phyloP scores from a whole-genome alignment of 92 coral and sea anemone species.

The Nematostella vectensis region DNA sequence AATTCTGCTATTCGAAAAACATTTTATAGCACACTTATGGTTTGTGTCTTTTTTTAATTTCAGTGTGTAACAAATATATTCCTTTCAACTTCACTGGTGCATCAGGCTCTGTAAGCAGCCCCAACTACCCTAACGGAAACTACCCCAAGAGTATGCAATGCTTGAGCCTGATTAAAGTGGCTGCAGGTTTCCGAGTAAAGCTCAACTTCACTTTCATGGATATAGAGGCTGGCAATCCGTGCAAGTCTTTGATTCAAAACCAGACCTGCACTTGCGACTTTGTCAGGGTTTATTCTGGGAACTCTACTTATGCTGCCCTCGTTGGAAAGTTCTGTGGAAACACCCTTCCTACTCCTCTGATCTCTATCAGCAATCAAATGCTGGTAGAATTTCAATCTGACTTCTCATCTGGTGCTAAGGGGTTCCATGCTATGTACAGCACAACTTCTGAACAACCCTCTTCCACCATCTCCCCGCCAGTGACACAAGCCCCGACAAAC shows the following conservation, averaged over 20 bases:
- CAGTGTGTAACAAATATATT: too few species aligned
- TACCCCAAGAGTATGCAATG: conserved; percentile 3
- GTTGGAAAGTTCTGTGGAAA: conserved; percentile 6
- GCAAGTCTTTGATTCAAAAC: not conserved
- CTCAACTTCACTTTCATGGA: conserved; percentile 10
- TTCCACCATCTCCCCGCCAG: not conserved
- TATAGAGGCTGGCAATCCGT: not conserved
- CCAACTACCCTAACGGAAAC: conserved; percentile 8
- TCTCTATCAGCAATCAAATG: conserved; percentile 14
- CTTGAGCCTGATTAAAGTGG: conserved; percentile 1
- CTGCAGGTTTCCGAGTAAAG: conserved; percentile 3
- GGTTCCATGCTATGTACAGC: conserved; percentile 4
- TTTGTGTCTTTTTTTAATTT: too few species aligned
- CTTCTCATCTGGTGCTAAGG: not conserved
- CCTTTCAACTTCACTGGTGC: conserved; percentile 3
- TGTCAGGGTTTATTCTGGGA: conserved; percentile 10
- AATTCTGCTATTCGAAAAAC: too few species aligned
- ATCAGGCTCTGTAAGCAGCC: conserved; percentile 3
- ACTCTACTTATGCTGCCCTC: not conserved
- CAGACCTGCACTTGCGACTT: conserved; percentile 9
- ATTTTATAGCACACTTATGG: too few species aligned
- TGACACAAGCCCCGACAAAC: not conserved
- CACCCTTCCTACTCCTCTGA: not conserved
- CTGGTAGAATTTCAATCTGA: conserved; percentile 8
- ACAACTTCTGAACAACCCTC: not conserved